Base-by-base conservation (phyloP, 1,140 invertebrate species). In the Samia ricini region DNA sequence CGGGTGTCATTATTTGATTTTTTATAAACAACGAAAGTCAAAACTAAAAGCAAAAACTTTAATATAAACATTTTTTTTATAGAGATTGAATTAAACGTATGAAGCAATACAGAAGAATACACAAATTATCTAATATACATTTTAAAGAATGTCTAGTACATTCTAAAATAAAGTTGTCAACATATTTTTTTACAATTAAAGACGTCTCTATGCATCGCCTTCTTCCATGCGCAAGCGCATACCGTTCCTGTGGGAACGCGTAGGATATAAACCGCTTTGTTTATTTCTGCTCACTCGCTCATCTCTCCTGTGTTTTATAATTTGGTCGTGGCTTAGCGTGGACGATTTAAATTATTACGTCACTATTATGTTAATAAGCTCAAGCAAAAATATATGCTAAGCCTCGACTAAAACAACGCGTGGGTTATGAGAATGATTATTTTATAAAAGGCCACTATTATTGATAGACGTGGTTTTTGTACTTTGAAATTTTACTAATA, bases 221-320 rank as follows among this genome's bases (percentile, higher is more conserved):
- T 66, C 69, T 75, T 50, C 72, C 33, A 42, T 54, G 61, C 68
- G 58, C 65, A 29, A 62, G 68, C 81, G 83, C 85, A 87, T 89
- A 86, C 79, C 84, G 82, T 88, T 90, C 87, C 87, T 90, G 85
- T 90, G 87, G 85, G 87, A 90, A 90, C 85, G 81, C 72, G 72
- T 80, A 69, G 72, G 76, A 87, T 85, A 85, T 89, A 85, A 89
- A 89, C 84, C 79, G 85, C 87, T 86, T 83, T 72, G 86, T 86
- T n/a, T 89, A 89, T 89, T 87, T 88, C 81, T 88, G 83, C 87
- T 83, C 79, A 84, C 79, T 79, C 78, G 74, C 78, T 89, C 83
- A 85, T 88, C 88, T 88, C 87, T 88, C 79, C n/a, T n/a, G n/a
- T 89, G 86, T 89, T 87, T 88, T 89, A 87, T 89, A 89, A 88